A percentile compares a stretch with the other conserved stretches of the same genome.
These are phyloP conservation scores for Schrankia costaestrigalis DNA, from an alignment of 2,888 invertebrate species.

Conservation along the genomic window DNA sequence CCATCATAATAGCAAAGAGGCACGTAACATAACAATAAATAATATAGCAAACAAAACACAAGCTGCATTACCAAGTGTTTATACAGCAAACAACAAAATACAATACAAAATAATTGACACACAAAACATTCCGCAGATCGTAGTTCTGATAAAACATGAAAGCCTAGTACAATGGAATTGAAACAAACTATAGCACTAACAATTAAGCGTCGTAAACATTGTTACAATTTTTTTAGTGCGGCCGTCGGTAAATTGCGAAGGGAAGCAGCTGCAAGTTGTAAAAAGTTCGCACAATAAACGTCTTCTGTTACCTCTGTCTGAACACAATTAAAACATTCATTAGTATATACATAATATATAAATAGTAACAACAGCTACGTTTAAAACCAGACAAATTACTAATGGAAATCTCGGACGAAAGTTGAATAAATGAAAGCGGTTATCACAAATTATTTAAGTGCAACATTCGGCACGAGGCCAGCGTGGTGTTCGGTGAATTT, in stretches of 20 bases:
- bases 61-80: too few species aligned
- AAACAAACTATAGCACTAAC: slow-evolving; percentile 31
- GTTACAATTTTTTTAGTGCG: slow-evolving; percentile 49
- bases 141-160: slow-evolving; percentile 14
- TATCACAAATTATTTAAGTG: slow-evolving; percentile 75
- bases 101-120: slow-evolving; percentile 11
- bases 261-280: slow-evolving; percentile 58
- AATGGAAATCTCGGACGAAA: slow-evolving; percentile 52
- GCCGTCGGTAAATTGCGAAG: slow-evolving; percentile 51
- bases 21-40: too few species aligned
- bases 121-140: slow-evolving; percentile 13
- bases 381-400: slow-evolving; percentile 50
- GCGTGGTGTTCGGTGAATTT: slow-evolving; percentile 63
- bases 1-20: too few species aligned
- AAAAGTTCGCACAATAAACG: slow-evolving; percentile 61
- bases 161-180: slow-evolving; percentile 3
- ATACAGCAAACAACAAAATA: too few species aligned
- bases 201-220: slow-evolving; percentile 50
- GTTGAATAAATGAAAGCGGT: slow-evolving; percentile 71
- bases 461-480: slow-evolving; percentile 73
- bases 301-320: slow-evolving; percentile 43
- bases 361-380: slow-evolving; percentile 22
- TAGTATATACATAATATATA: slow-evolving; percentile 20
- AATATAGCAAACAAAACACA: too few species aligned
- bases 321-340: slow-evolving; percentile 44